These are phyloP conservation scores for Nyctibius bracteatus DNA, from an alignment of 2,113 vertebrate species.

Conservation along the genomic window DNA sequence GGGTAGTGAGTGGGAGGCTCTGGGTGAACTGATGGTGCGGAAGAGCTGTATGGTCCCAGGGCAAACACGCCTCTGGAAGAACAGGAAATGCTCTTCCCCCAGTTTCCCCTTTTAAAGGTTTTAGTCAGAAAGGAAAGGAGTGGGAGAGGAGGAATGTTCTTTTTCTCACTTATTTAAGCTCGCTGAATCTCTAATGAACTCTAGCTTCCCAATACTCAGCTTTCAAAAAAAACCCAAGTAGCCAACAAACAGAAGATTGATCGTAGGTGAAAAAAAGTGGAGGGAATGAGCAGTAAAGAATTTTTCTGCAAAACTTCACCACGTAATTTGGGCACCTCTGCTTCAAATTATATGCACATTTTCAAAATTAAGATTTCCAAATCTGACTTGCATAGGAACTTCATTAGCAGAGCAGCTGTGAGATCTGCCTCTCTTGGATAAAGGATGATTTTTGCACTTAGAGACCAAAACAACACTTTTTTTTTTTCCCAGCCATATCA, in stretches of 20 bases:
- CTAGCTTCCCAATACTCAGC: background rate
- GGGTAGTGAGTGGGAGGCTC: background rate
- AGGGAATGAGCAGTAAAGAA: background rate
- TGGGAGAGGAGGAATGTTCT: background rate
- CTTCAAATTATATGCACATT: background rate
- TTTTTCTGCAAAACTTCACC: background rate
- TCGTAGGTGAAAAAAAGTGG: background rate
- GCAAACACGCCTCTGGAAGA: background rate
- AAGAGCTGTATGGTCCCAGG: background rate
- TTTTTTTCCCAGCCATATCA: background rate
- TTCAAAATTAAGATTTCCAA: background rate
- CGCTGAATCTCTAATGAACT: background rate
- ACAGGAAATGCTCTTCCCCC: background rate
- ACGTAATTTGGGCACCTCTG: background rate
- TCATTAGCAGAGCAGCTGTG: background rate
- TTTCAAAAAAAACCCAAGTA: background rate
- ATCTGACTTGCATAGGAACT: background rate
- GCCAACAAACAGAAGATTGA: background rate
- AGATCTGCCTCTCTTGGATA: background rate
- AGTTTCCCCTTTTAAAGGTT: background rate
- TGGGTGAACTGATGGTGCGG: background rate
- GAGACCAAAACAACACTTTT: background rate
- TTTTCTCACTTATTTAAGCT: background rate
- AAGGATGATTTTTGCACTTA: background rate
- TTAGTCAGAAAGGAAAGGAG: background rate